Evolutionary conservation across 1,140 invertebrate genomes (phyloP), one percentile per base, ranked within the genome.

Genomic region (Olivierus martensii): DNA sequence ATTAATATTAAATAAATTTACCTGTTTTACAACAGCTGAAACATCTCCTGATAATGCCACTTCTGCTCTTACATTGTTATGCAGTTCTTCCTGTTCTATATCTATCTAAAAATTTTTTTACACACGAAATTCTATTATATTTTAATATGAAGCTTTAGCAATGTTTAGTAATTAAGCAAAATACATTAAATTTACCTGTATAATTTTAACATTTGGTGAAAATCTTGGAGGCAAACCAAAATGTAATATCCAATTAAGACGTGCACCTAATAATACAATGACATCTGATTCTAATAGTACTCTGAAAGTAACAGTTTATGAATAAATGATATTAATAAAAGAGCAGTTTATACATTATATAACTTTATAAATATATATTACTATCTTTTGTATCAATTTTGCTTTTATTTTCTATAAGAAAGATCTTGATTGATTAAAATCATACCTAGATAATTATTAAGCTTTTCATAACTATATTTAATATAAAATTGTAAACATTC

Each of bases 241-340:
- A 72, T 98, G 93, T 36, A 98, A 71, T 69, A 97, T 97, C 93
- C 93, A 97, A 70, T 98, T 98, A 1, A 96, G 72, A 52, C 92
- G 73, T 2, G 91, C 92, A 3, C 93, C 93, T 15, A 96, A 67
- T 14, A 97, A 68, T 3, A 98, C 58, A 7, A 97, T 77, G 0
- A 91, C 82, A 69, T 97, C 93, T 18, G 89, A 84, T 58, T 90
- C 75, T 59, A 83, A 79, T 19, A 97, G 70, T 12, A 88, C 92
- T 55, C 73, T 74, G n/a, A n/a, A 56, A 21, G 59, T 45, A 45
- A 59, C n/a, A n/a, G n/a, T n/a, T n/a, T n/a, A n/a, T n/a, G n/a
- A n/a, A n/a, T n/a, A n/a, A n/a, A n/a, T 61, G 35, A 54, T 15
- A 52, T 6, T 45, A 43, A n/a, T n/a, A n/a, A n/a, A n/a, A n/a